A percentile compares a stretch with the other conserved stretches of the same genome.
These are phyloP conservation scores for Platichthys flesus DNA, from an alignment of 2,113 vertebrate species.

Conservation along the genomic window DNA sequence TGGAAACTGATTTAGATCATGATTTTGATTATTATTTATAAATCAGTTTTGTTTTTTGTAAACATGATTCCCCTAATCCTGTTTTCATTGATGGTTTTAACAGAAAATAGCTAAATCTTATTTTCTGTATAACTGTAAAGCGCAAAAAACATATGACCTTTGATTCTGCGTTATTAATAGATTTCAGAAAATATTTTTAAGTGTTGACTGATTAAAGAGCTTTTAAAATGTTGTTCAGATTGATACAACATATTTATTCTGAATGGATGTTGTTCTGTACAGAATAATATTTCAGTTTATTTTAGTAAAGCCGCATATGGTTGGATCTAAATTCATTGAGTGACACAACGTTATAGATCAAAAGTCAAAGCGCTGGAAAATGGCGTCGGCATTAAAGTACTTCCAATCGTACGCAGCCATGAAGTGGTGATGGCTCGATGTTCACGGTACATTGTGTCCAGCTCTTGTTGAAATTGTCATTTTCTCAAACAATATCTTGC, in stretches of 20 bases:
- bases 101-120: neutral
- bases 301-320: neutral
- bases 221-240: neutral
- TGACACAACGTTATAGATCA: constrained; percentile 1
- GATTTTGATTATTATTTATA: neutral
- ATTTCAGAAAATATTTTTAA: neutral
- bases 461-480: constrained; percentile 1
- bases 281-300: neutral
- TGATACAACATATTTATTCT: neutral
- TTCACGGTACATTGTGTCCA: constrained; percentile 3
- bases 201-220: neutral
- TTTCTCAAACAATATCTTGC: neutral
- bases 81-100: neutral
- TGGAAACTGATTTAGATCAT: neutral
- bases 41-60: neutral
- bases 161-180: neutral
- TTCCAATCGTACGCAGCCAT: constrained; percentile 14
- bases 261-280: neutral
- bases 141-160: neutral
- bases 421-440: constrained; percentile 12
- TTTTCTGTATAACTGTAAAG: neutral
- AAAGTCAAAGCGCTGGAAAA: constrained; percentile 46
- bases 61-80: neutral
- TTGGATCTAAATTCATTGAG: neutral
- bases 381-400: constrained; percentile 39